Conservation (phyloP, 1,140 invertebrate species). For the silkworm (Bombyx mori) region ASM3026992v2 NC_085132.1:2848501-2849000, state of each 20-base stretch:
- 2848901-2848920: neutral
- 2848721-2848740: too few species aligned
- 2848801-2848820: too few species aligned
- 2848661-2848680: conserved; percentile 28
- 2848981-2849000: conserved; percentile 26
- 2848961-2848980: conserved; percentile 46
- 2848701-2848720: too few species aligned
- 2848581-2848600: conserved; percentile 60
- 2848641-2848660: conserved; percentile 52
- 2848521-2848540: conserved; percentile 19
- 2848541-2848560: conserved; percentile 38
- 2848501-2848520: too few species aligned
- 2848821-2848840: too few species aligned
- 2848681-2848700: conserved; percentile 24
- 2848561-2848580: conserved; percentile 52
- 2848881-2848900: too few species aligned
- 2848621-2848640: conserved; percentile 32
- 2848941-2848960: conserved; percentile 10
- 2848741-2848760: too few species aligned
- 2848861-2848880: too few species aligned
- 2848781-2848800: too few species aligned
- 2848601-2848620: conserved; percentile 49
- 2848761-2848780: too few species aligned
- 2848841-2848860: too few species aligned
- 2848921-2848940: neutral